Percentiles rank a stretch among this genome's conserved stretches.
These are phyloP conservation scores for Chelonus formosanus DNA, from an alignment of 2,888 invertebrate species.

Conservation along the genomic window DNA sequence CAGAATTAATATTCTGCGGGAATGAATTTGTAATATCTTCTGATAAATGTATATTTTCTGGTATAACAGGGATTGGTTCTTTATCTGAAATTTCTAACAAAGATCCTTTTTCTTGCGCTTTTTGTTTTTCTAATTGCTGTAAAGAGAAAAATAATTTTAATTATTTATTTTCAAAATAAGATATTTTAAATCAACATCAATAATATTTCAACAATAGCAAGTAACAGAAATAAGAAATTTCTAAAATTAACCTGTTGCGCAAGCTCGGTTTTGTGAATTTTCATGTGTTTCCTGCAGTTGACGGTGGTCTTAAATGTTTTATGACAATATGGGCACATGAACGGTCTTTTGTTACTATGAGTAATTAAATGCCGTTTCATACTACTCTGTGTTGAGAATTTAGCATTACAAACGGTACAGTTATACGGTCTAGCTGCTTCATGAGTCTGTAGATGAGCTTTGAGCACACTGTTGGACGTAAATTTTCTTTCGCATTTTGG, in stretches of 20 bases:
- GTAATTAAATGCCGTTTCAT: slow-evolving; percentile 63
- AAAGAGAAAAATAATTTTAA: slow-evolving; percentile 16
- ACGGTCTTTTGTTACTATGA: slow-evolving; percentile 64
- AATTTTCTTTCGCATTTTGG: slow-evolving; percentile 65
- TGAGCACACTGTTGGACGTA: slow-evolving; percentile 69
- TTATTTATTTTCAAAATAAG: neutral
- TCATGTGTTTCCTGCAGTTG: slow-evolving; percentile 74
- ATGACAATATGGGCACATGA: slow-evolving; percentile 62
- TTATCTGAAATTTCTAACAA: slow-evolving; percentile 23
- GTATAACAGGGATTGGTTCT: slow-evolving; percentile 32
- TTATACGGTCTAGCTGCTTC: slow-evolving; percentile 66
- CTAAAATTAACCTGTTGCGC: slow-evolving; percentile 57
- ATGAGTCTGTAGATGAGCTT: slow-evolving; percentile 69
- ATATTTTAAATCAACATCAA: too few species aligned
- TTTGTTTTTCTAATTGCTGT: slow-evolving; percentile 54
- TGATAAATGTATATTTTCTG: slow-evolving; percentile 44
- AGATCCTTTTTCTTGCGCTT: slow-evolving; percentile 38
- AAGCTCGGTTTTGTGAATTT: slow-evolving; percentile 69
- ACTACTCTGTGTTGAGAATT: slow-evolving; percentile 63
- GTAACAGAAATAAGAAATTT: too few species aligned
- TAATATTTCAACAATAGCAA: too few species aligned
- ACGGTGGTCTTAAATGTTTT: slow-evolving; percentile 65
- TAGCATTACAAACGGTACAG: slow-evolving; percentile 67
- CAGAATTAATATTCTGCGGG: slow-evolving; percentile 49
- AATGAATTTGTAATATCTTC: slow-evolving; percentile 50